Evolutionary conservation across 2,113 vertebrate genomes (phyloP), one percentile per base, ranked within the genome.

Genomic region (Campylomormyrus tamandua): DNA sequence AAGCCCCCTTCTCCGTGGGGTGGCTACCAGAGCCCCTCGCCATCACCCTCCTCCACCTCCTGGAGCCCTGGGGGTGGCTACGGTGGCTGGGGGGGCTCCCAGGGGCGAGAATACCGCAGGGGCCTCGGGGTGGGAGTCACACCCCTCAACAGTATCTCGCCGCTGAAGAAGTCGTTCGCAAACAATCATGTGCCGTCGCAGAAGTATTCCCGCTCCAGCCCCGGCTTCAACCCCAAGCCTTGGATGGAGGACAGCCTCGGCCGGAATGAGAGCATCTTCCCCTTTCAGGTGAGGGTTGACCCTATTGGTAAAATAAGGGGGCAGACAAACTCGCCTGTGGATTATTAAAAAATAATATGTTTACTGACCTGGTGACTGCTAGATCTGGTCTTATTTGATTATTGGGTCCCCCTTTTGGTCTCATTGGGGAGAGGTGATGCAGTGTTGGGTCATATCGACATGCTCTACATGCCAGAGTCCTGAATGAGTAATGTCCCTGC

Each of bases 1-100:
- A 99, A 99, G 93, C 97, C 98, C 70, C 97, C 98, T 19, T 99
- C 98, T 91, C 98, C 98, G 0, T 99, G 98, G 98, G 98, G 97
- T 94, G 99, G 96, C 96, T 99, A 99, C 95, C 98, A 99, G 97
- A 99, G 97, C 91, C 97, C 97, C 3, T 97, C 98, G 90, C 98
- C 98, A 53, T 98, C 97, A 58, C 97, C 98, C 1, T 98, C 98
- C 90, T 97, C 97, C 92, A 99, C 97, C 66, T 99, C 98, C 92
- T 99, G 98, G 97, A 98, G 98, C 24, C 97, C 98, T 62, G 97
- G 97, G 7, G 98, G 98, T 50, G 97, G 97, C 8, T 98, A 98
- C 0, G 97, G 98, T 35, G 97, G 98, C 91, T 99, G 98, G 98
- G 98, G 98, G 90, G 97, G 97, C 27, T 98, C 98, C 92, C 98